These are phyloP conservation scores for Deladenus siricidicola DNA, from an alignment of 2,888 invertebrate species.

Conservation along the genomic window DNA sequence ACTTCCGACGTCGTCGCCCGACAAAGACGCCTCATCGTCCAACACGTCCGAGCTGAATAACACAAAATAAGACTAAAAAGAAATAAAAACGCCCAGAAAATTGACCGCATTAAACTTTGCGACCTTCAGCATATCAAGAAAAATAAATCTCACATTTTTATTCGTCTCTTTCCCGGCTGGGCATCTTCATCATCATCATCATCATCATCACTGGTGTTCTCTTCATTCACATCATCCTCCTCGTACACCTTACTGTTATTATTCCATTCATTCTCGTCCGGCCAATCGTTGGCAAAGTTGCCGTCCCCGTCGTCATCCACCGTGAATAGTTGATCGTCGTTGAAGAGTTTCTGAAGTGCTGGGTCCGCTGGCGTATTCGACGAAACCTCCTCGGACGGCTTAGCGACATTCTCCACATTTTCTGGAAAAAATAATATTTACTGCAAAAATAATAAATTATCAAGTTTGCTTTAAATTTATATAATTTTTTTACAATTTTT, in stretches of 20 bases:
- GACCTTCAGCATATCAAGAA: too few relatives aligned
- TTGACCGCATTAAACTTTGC: too few relatives aligned
- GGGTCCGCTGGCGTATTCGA: background rate
- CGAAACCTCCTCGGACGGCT: background rate
- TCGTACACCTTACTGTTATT: too few relatives aligned
- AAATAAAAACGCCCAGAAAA: too few relatives aligned
- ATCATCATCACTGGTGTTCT: slow-evolving; percentile 5
- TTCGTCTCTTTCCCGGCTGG: background rate
- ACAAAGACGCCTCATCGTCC: slow-evolving; percentile 49
- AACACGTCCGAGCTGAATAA: slow-evolving; percentile 29
- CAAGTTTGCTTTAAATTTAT: too few relatives aligned
- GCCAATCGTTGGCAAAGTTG: background rate
- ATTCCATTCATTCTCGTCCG: too few relatives aligned
- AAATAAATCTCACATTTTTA: background rate
- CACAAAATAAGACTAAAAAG: too few relatives aligned
- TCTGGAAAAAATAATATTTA: too few relatives aligned
- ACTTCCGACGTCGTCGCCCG: slow-evolving; percentile 47
- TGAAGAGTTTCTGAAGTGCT: background rate
- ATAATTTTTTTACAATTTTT: too few relatives aligned
- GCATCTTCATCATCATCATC: slow-evolving; percentile 4
- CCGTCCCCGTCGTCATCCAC: background rate
- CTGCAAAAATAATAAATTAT: too few relatives aligned
- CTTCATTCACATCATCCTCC: background rate
- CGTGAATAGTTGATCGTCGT: background rate
- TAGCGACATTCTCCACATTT: too few relatives aligned